Percentiles rank a stretch among this genome's conserved stretches.
These are phyloP conservation scores for Ranitomeya variabilis DNA, from an alignment of 2,113 vertebrate genomes.

Conservation along the genomic window DNA sequence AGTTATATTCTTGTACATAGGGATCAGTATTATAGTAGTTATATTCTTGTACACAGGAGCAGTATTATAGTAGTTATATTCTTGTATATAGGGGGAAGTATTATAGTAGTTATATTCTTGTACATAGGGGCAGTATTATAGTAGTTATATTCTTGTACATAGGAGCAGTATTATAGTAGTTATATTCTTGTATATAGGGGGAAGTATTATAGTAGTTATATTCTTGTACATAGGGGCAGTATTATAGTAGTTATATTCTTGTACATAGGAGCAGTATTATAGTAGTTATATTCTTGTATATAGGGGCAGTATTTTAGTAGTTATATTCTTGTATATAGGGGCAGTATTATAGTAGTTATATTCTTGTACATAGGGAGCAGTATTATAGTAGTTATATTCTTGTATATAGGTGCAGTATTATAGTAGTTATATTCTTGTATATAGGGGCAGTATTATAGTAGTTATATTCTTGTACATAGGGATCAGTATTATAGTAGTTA, in stretches of 20 bases:
- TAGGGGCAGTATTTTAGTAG: constrained; percentile 13
- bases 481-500: too few relatives aligned
- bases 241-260: constrained; percentile 16
- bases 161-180: constrained; percentile 14
- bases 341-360: constrained; percentile 18
- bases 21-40: neutral
- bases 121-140: neutral
- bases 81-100: neutral
- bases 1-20: constrained; percentile 6
- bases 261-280: constrained; percentile 8
- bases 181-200: constrained; percentile 3
- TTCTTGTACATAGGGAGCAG: neutral
- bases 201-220: constrained; percentile 6
- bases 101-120: constrained; percentile 5
- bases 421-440: too few relatives aligned
- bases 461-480: too few relatives aligned
- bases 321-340: constrained; percentile 2
- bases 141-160: constrained; percentile 16
- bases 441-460: neutral
- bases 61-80: too few relatives aligned
- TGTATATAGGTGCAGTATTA: neutral
- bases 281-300: constrained; percentile 17
- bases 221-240: neutral
- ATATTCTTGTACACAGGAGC: too few relatives aligned
- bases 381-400: too few relatives aligned